phyloP scores from a whole-genome alignment of 2,888 invertebrate genomes.

The Desoria tigrina region DNA sequence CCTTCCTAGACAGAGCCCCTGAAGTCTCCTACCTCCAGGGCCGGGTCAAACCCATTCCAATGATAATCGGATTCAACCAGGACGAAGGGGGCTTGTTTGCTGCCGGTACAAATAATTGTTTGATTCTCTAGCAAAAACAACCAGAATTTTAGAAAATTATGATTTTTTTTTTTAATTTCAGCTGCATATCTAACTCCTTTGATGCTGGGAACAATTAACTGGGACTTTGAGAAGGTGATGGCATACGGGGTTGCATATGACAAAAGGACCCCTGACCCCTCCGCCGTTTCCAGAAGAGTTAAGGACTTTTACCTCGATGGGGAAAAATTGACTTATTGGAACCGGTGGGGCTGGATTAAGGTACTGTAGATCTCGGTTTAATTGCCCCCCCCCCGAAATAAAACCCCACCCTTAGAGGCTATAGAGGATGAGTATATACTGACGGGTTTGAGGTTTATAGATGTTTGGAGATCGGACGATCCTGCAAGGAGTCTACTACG shows the following conservation, averaged over 20 bases:
- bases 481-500: constrained; percentile 15
- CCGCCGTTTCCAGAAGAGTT: constrained; percentile 9
- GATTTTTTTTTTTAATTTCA: background rate
- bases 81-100: constrained; percentile 26
- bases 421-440: background rate
- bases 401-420: background rate
- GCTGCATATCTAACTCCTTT: background rate
- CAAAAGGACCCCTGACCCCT: constrained; percentile 2
- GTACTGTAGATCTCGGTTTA: too few species aligned
- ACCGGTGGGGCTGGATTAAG: constrained; percentile 1
- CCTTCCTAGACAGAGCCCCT: constrained; percentile 19
- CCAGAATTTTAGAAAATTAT: too few species aligned
- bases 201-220: constrained; percentile 2
- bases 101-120: constrained; percentile 10
- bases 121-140: too few species aligned
- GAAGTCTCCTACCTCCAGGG: constrained; percentile 17
- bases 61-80: constrained; percentile 17
- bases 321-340: constrained; percentile 12
- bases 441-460: constrained; percentile 4
- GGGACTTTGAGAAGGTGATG: background rate
- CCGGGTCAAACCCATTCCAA: constrained; percentile 10
- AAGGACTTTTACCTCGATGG: constrained; percentile 12
- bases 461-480: constrained; percentile 17
- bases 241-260: constrained; percentile 11
- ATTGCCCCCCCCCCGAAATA: too few species aligned